Base-by-base conservation (phyloP, 2,797 vertebrate species). In the Lates japonicus region DNA sequence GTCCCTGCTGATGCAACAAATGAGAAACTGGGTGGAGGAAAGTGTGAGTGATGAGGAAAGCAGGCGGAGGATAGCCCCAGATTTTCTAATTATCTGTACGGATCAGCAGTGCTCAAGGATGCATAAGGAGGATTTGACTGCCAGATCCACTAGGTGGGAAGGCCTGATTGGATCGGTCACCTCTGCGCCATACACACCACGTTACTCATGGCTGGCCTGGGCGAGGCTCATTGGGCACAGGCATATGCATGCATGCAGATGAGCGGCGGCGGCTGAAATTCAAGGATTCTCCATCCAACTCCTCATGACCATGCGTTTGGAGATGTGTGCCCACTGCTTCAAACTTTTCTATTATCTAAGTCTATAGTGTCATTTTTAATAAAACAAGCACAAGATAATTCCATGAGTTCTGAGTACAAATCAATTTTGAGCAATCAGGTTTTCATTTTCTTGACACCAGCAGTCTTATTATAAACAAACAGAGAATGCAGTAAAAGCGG, bases 21-120 rank as follows among this genome's bases (percentile, higher is more conserved):
- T 13, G 54, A 74, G 82, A 74, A 46, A 25, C 7, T 0, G 65
- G 64, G 64, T 0, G 68, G 46, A 77, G 49, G 76, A 70, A 44
- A 57, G 70, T 59, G 44, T 1, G 65, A 87, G 84, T 65, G 83
- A 75, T 74, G 71, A 66, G 62, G 57, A 67, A 77, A 79, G 76
- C 16, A 2, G 60, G 74, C 16, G 62, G 55, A 63, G n/a, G n/a
- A n/a, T n/a, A n/a, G n/a, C n/a, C n/a, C n/a, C n/a, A n/a, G n/a
- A n/a, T n/a, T n/a, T 92, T 93, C 88, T 94, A 92, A 95, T 92
- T 93, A 93, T 89, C 94, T 91, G 87, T 86, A 58, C 84, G 93
- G 91, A 93, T 93, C 92, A 92, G 91, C 84, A 87, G 91, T 76
- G 88, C 92, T 88, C 89, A 91, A 88, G 86, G 87, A 91, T 92